Evolutionary conservation across 2,888 invertebrate genomes (phyloP).

Genomic region (Strigamia maritima): DNA sequence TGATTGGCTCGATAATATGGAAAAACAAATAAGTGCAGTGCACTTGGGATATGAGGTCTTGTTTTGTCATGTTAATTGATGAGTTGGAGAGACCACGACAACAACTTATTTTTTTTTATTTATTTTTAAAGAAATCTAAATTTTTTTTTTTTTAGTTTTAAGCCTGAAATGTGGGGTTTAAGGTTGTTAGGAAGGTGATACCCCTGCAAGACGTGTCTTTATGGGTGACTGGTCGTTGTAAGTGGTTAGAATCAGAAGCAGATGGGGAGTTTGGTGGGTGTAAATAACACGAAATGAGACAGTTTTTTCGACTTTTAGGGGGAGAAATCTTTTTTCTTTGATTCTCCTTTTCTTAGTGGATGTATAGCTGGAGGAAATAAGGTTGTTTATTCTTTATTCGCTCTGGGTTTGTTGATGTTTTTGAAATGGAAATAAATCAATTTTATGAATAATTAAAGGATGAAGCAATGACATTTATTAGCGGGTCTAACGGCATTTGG

Average conservation of each 20-base stretch:
- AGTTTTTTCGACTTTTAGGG: neutral
- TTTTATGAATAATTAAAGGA: constrained; percentile 33
- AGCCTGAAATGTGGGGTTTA: neutral
- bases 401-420: neutral
- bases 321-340: neutral
- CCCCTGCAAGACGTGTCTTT: neutral
- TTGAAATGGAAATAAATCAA: constrained; percentile 3
- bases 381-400: constrained; percentile 22
- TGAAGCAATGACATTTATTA: neutral
- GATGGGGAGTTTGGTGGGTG: constrained; percentile 18
- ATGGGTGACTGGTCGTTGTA: neutral
- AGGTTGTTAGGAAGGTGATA: neutral
- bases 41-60: neutral
- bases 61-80: neutral
- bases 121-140: neutral
- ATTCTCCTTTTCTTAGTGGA: neutral
- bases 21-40: constrained; percentile 16
- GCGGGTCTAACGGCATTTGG: neutral
- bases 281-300: constrained; percentile 26
- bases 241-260: constrained; percentile 34
- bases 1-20: neutral
- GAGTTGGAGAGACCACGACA: no score
- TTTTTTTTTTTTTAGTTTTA: neutral
- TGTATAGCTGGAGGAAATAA: neutral
- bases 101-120: no score